These are phyloP conservation scores for Miniopterus natalensis DNA, from an alignment of 2,113 vertebrate genomes.

Conservation along the genomic window DNA sequence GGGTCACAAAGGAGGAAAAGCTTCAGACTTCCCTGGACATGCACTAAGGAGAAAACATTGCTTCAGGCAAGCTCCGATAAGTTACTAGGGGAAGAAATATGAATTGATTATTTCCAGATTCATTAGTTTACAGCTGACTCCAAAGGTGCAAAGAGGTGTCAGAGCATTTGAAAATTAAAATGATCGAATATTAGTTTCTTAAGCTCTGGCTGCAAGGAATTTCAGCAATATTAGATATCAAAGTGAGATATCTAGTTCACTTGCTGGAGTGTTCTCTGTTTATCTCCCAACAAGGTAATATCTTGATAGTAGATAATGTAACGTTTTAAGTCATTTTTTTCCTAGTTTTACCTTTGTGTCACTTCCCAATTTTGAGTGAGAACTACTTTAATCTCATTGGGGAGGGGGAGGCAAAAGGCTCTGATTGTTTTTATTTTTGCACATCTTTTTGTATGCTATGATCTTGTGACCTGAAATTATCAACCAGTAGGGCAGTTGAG, in stretches of 20 bases:
- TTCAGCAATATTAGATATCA: constrained; percentile 69
- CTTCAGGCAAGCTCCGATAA: constrained; percentile 76
- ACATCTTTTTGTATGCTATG: neutral
- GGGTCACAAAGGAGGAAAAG: constrained; percentile 81
- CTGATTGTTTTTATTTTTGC: neutral
- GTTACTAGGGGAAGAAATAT: constrained; percentile 81
- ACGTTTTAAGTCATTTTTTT: constrained; percentile 31
- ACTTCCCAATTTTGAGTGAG: constrained; percentile 42
- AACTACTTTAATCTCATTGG: neutral
- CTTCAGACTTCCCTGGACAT: constrained; percentile 75
- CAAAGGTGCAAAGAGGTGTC: constrained; percentile 50
- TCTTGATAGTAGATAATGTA: constrained; percentile 66
- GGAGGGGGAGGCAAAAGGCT: neutral
- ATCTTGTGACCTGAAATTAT: neutral
- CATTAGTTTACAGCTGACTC: constrained; percentile 75
- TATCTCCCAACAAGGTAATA: constrained; percentile 60
- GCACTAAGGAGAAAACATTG: constrained; percentile 74
- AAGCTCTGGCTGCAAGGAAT: constrained; percentile 73
- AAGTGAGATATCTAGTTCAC: constrained; percentile 61
- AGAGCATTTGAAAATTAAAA: constrained; percentile 79
- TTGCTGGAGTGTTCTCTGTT: constrained; percentile 57
- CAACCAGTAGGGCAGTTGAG: neutral
- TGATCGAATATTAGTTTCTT: constrained; percentile 76
- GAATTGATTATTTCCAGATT: constrained; percentile 83
- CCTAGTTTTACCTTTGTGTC: constrained; percentile 23